phyloP scores from a whole-genome alignment of 2,888 invertebrate genomes.

The Syrista parreyssii region DNA sequence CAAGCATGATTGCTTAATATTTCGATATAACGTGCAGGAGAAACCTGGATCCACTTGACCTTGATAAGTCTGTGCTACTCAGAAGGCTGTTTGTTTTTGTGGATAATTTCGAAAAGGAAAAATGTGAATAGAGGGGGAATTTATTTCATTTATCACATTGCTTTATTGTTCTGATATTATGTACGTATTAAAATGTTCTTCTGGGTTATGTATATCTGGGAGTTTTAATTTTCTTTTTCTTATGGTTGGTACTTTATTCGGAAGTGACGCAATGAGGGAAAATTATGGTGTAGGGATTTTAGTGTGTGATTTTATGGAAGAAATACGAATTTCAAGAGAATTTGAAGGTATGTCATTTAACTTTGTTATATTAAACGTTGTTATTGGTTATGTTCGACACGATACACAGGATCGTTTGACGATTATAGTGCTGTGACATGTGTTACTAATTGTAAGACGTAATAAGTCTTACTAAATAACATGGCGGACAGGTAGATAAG shows the following conservation, averaged over 20 bases:
- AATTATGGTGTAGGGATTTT: background rate
- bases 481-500: background rate
- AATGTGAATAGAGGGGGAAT: background rate
- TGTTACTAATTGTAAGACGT: background rate
- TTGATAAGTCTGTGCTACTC: background rate
- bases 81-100: too few species aligned
- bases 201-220: too few species aligned
- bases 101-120: background rate
- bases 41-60: too few species aligned
- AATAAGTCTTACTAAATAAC: background rate
- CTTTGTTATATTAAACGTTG: too few species aligned
- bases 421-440: background rate
- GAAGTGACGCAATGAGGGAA: background rate
- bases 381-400: background rate
- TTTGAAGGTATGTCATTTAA: too few species aligned
- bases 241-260: too few species aligned
- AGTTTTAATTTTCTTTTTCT: too few species aligned
- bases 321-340: too few species aligned
- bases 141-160: too few species aligned
- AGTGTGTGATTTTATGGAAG: background rate
- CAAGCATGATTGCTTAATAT: background rate
- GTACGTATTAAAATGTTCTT: too few species aligned
- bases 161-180: too few species aligned
- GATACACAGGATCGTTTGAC: background rate
- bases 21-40: background rate